A percentile compares a stretch with the other conserved stretches of the same genome.
Conservation (phyloP, 2,888 invertebrate species). For the Rutpela maculata region DNA sequence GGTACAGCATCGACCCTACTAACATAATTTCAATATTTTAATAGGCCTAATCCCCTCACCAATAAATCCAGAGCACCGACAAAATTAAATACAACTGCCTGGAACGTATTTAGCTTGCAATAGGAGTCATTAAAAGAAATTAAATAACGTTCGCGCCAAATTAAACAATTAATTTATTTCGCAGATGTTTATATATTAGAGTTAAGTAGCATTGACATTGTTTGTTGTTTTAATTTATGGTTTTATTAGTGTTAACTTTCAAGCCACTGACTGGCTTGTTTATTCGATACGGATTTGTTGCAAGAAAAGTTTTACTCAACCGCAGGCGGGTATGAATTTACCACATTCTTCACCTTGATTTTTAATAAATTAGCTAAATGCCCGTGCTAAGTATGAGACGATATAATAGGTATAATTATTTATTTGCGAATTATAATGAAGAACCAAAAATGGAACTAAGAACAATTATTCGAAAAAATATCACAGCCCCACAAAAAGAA, state of each 20-base stretch:
- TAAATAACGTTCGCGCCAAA: conserved; percentile 1
- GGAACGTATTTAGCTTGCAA: neutral
- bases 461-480: no score
- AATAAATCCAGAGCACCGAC: neutral
- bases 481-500: no score
- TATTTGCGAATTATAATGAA: no score
- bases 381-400: no score
- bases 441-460: no score
- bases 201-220: conserved; percentile 20
- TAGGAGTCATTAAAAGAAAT: neutral
- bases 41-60: neutral
- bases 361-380: conserved; percentile 16
- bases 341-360: conserved; percentile 54
- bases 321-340: conserved; percentile 47
- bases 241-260: conserved; percentile 12
- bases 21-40: neutral
- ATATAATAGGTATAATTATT: no score
- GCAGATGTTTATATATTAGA: conserved; percentile 12
- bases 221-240: conserved; percentile 7
- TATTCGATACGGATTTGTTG: conserved; percentile 30
- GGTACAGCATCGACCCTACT: neutral
- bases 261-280: conserved; percentile 36
- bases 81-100: neutral
- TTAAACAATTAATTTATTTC: conserved; percentile 8
- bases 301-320: conserved; percentile 37